Conservation (phyloP, 2,113 vertebrate species). For the Dendrocopos noguchii region DNA sequence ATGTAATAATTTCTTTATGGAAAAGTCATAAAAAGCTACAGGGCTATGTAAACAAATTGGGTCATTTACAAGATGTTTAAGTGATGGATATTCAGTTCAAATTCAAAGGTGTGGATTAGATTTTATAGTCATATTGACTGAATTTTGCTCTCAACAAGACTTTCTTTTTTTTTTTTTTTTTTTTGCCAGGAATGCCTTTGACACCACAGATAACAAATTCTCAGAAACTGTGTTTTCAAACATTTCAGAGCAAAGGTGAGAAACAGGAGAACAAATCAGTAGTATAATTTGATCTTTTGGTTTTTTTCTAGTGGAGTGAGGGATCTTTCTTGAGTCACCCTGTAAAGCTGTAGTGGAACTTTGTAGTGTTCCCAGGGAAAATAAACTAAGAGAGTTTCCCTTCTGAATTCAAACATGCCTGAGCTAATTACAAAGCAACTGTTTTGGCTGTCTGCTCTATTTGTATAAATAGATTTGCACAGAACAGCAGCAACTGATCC, state of each 20-base stretch:
- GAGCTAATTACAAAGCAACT: constrained; percentile 73
- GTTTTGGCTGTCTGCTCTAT: constrained; percentile 50
- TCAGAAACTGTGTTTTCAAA: not conserved
- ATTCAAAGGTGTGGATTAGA: constrained; percentile 61
- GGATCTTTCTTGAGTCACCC: not conserved
- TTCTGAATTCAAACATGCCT: constrained; percentile 65
- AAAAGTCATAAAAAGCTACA: constrained; percentile 77
- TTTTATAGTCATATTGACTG: constrained; percentile 57
- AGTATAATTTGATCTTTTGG: not conserved
- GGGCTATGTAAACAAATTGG: constrained; percentile 79
- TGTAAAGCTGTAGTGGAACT: constrained; percentile 28
- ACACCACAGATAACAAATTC: not conserved
- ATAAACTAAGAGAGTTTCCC: constrained; percentile 58
- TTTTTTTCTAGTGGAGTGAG: not conserved
- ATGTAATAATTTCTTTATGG: constrained; percentile 81
- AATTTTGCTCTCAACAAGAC: constrained; percentile 45
- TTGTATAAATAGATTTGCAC: constrained; percentile 23
- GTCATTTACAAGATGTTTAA: constrained; percentile 78
- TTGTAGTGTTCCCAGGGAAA: constrained; percentile 40
- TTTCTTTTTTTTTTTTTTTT: not conserved
- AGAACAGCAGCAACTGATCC: constrained; percentile 18
- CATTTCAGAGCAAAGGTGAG: not conserved
- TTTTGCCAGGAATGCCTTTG: not conserved
- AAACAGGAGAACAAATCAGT: not conserved
- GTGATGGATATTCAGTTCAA: constrained; percentile 66